phyloP scores from a whole-genome alignment of 2,113 vertebrate species.

The Callipepla squamata region DNA sequence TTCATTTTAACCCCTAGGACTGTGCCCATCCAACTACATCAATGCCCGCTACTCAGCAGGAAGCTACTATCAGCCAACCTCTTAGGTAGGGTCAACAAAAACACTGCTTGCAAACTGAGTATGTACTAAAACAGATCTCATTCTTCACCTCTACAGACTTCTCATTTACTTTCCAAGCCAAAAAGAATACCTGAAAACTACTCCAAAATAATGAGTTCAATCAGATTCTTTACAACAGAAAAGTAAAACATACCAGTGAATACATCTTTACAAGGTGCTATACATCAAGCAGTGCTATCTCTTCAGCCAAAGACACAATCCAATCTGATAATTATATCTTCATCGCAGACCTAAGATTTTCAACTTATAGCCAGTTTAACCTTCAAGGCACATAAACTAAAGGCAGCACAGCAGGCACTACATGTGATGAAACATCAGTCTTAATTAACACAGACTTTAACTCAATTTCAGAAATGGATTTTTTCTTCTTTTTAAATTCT shows the following conservation, averaged over 20 bases:
- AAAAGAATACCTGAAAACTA: neutral
- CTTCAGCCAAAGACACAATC: neutral
- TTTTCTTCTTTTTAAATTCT: neutral
- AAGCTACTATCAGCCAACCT: neutral
- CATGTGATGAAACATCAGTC: neutral
- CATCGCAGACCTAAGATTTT: neutral
- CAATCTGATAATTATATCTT: neutral
- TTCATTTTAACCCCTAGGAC: neutral
- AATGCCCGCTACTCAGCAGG: neutral
- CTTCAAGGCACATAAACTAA: neutral
- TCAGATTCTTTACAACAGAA: neutral
- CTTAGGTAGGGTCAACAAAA: neutral
- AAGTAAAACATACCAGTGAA: neutral
- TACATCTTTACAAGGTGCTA: neutral
- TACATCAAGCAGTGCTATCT: neutral
- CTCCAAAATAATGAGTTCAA: neutral
- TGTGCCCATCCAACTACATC: neutral
- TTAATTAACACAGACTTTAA: fast-evolving
- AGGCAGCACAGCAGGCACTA: neutral
- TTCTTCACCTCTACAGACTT: neutral
- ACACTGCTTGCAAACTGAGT: neutral
- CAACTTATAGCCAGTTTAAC: neutral
- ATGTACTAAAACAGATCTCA: neutral
- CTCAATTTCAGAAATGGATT: neutral
- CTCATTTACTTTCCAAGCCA: neutral